A percentile compares a stretch with the other conserved stretches of the same genome.
These are phyloP conservation scores for Malachius bipustulatus DNA, from an alignment of 2,888 invertebrate genomes.

Conservation along the genomic window DNA sequence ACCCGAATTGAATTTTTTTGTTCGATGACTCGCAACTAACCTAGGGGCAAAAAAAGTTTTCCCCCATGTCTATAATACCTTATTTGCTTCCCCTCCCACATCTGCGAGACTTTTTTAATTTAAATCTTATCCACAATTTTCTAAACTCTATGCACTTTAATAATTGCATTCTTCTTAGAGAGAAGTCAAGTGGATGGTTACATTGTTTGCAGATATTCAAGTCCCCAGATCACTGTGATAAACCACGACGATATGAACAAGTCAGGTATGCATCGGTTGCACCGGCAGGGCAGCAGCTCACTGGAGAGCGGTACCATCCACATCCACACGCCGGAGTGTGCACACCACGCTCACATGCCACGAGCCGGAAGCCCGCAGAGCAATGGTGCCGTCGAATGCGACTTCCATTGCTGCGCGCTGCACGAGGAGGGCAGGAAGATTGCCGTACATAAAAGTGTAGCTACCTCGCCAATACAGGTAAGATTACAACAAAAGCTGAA, in stretches of 20 bases:
- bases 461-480: slow-evolving; percentile 86
- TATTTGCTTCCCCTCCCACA: too few species aligned
- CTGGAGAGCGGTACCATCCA: slow-evolving; percentile 57
- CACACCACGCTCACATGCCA: slow-evolving; percentile 54
- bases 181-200: too few species aligned
- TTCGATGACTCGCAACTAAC: too few species aligned
- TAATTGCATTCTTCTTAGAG: too few species aligned
- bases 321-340: slow-evolving; percentile 74
- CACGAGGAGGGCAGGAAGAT: slow-evolving; percentile 89
- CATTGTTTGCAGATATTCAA: too few species aligned
- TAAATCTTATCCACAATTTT: too few species aligned
- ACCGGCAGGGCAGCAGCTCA: slow-evolving; percentile 49
- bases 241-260: slow-evolving; percentile 77
- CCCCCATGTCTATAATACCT: too few species aligned
- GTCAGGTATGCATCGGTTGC: slow-evolving; percentile 34
- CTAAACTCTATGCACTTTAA: too few species aligned
- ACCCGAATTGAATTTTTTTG: too few species aligned
- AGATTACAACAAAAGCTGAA: slow-evolving; percentile 50
- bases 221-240: slow-evolving; percentile 87
- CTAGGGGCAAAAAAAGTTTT: too few species aligned
- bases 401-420: slow-evolving; percentile 90
- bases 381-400: slow-evolving; percentile 62
- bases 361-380: slow-evolving; percentile 53
- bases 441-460: slow-evolving; percentile 84
- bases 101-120: too few species aligned